A percentile compares a stretch with the other conserved stretches of the same genome.
phyloP scores from a whole-genome alignment of 30 jellyfish, hydroid and myxozoan species.

The Catostylus mosaicus region DNA sequence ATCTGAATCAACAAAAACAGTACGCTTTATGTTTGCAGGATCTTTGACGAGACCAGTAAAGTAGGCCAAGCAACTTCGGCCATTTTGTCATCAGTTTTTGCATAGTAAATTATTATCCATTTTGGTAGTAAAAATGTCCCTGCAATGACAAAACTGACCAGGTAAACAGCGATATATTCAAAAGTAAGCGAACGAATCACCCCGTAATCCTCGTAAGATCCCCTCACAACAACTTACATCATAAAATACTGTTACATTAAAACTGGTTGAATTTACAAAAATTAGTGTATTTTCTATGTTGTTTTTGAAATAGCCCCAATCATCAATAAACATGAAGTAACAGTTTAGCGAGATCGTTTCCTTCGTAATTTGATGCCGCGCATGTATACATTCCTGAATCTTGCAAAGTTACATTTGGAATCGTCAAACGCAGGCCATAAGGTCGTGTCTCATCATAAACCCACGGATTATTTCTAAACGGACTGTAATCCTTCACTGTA shows the following conservation, averaged over 20 bases:
- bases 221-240: not conserved
- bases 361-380: constrained; percentile 84
- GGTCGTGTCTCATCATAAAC: constrained; percentile 87
- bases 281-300: not conserved
- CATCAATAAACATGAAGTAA: constrained; percentile 42
- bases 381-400: constrained; percentile 93
- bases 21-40: too few species aligned
- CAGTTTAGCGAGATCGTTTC: constrained; percentile 81
- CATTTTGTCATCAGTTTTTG: too few species aligned
- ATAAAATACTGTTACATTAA: not conserved
- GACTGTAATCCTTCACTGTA: constrained; percentile 1
- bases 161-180: not conserved
- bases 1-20: too few species aligned
- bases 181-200: not conserved
- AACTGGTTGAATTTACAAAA: not conserved
- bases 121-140: too few species aligned
- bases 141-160: not conserved
- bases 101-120: too few species aligned
- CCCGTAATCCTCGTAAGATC: too few species aligned
- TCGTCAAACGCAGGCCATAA: constrained; percentile 80
- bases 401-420: constrained; percentile 64
- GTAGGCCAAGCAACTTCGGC: too few species aligned
- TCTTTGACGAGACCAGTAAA: too few species aligned
- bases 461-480: constrained; percentile 34
- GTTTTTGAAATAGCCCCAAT: not conserved